Evolutionary conservation across 1,140 invertebrate genomes (phyloP), one percentile per base, ranked within the genome.

Genomic region (Bombyx mandarina): DNA sequence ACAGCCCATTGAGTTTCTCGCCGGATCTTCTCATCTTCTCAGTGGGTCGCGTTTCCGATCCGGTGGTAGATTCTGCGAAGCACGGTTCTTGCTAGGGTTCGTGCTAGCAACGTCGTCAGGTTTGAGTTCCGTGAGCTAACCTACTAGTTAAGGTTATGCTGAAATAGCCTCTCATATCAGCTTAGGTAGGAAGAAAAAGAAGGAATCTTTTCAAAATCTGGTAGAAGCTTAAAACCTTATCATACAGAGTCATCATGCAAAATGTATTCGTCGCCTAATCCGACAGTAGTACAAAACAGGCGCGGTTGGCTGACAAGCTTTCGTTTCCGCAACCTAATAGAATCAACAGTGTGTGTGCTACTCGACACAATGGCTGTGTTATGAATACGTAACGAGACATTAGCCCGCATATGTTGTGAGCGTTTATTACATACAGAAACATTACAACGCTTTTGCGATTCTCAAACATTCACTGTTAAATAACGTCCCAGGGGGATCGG

Each of bases 381-480:
- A 80, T 80, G 77, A 80, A 80, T 80, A 77, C 71, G 60, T 78
- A 80, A 80, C 71, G 74, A 77, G 69, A 69, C 65, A 78, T 80
- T 73, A 75, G 67, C 71, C 68, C 69, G 68, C 69, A 71, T 71
- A 77, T 74, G 71, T 71, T 71, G 63, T 56, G 60, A 65, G 63
- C 57, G 70, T 69, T 75, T 77, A 77, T 77, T 75, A 77, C 61
- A 63, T 62, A 66, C 60, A 73, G 68, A 73, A 71, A 77, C 71
- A 71, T 68, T 68, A 54, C 67, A 66, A 65, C 50, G 66, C 56
- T 49, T 45, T 60, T 43, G 60, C 57, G 57, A 69, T 62, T 58
- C 48, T 55, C 60, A 61, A 47, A 60, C 12, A 8, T 10, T 10
- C n/a, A 2, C 18, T 26, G 22, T 18, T 9, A 9, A 51, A n/a